Base-by-base conservation (phyloP, 2,797 vertebrate genomes). In the Poliocrania exsul region DNA sequence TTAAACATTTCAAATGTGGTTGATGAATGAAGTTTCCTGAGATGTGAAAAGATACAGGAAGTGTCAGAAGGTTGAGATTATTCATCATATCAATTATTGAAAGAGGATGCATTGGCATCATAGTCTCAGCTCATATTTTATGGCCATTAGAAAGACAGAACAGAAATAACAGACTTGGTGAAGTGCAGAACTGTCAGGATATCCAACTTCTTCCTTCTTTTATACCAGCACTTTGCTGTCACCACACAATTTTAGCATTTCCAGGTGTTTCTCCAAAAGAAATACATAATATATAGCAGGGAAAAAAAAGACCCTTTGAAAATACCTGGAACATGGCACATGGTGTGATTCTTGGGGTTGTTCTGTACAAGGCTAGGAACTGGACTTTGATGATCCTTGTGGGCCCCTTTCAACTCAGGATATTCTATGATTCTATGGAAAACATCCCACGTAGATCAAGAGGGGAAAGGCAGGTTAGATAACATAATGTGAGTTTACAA, bases 1-100 rank as follows among this genome's bases (percentile, higher is more conserved):
- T 98, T 98, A 98, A 99, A 98, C 98, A 98, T 99, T 99, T 98
- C 98, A 98, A 98, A 98, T 74, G 85, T 93, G 92, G 98, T 98
- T 99, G 99, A 99, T 99, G 98, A 98, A 99, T 99, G 98, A 99
- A 99, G 98, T 98, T 98, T 97, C 97, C 97, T 96, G 97, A 98
- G 98, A 98, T 98, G 97, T 97, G 95, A 96, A 96, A 97, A 98
- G 98, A 98, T 97, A 98, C 98, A 98, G 97, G 98, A 99, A 98
- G 98, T 99, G 98, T 98, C 98, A 96, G 98, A 98, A 98, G 98
- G 98, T 98, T 98, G 98, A 98, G 97, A 98, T 98, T 98, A 99
- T 99, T 99, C 98, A 99, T 99, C 99, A 99, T 98, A 98, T 98
- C 98, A 99, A 99, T 99, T 99, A 99, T 98, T 99, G 98, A 98